Evolutionary conservation across 2,113 vertebrate species (phyloP).

Genomic region (Cynopterus brachyotis): DNA sequence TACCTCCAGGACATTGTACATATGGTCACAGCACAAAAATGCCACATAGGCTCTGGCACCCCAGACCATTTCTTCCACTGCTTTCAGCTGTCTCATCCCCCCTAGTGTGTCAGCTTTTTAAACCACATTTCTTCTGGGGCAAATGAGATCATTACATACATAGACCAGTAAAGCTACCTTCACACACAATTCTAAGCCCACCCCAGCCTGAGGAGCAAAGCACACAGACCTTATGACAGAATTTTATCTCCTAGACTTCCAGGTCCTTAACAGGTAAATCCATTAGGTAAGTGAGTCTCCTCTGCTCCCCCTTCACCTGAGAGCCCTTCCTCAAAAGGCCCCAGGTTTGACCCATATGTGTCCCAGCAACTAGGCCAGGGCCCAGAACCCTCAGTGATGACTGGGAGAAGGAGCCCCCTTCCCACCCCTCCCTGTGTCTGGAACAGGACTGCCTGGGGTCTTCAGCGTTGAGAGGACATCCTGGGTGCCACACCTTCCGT

Average conservation of each 20-base stretch:
- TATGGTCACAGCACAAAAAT: neutral
- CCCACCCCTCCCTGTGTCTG: neutral
- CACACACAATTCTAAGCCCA: neutral
- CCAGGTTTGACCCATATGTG: neutral
- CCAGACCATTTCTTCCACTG: neutral
- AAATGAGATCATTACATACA: accelerated
- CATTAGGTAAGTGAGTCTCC: neutral
- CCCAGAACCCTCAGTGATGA: neutral
- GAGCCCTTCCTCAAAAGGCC: neutral
- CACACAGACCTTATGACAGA: neutral
- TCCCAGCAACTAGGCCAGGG: neutral
- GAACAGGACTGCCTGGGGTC: neutral
- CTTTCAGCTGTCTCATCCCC: neutral
- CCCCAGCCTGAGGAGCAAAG: neutral
- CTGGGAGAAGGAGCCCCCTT: neutral
- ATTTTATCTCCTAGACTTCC: neutral
- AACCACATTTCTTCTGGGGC: neutral
- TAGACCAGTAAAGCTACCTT: neutral
- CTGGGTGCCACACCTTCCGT: conserved; percentile 90
- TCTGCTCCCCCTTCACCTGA: neutral
- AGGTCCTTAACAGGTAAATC: neutral
- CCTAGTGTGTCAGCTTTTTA: neutral
- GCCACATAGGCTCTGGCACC: neutral
- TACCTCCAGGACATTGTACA: neutral
- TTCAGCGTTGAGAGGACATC: neutral